phyloP scores from a whole-genome alignment of 2,797 vertebrate genomes.

The Sebastes trivittatus region DNA sequence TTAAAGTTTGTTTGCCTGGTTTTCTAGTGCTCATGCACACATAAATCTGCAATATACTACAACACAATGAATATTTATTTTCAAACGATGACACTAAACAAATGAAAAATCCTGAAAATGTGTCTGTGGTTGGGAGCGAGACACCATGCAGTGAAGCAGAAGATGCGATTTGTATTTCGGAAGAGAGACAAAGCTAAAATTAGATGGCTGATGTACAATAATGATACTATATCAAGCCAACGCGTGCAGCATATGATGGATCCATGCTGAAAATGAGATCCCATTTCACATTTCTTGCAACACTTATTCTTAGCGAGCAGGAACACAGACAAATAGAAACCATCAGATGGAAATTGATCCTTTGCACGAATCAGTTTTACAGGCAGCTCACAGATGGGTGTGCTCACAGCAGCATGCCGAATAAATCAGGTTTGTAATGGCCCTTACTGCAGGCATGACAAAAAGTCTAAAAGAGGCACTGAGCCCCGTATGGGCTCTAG shows the following conservation, averaged over 20 bases:
- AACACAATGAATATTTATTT: slow-evolving; percentile 23
- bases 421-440: slow-evolving; percentile 74
- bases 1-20: slow-evolving; percentile 30
- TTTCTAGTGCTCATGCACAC: slow-evolving; percentile 8
- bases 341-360: slow-evolving; percentile 71
- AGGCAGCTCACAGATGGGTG: slow-evolving; percentile 61
- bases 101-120: slow-evolving; percentile 27
- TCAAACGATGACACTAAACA: slow-evolving; percentile 23
- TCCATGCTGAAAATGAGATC: slow-evolving; percentile 63
- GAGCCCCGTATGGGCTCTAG: slow-evolving; percentile 36
- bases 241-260: slow-evolving; percentile 46
- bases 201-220: slow-evolving; percentile 46
- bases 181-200: slow-evolving; percentile 41
- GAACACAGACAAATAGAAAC: slow-evolving; percentile 67
- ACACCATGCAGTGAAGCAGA: slow-evolving; percentile 17
- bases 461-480: slow-evolving; percentile 40
- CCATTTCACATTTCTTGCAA: slow-evolving; percentile 63
- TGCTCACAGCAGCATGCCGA: slow-evolving; percentile 54
- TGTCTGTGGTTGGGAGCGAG: neutral
- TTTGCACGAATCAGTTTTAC: slow-evolving; percentile 68
- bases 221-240: slow-evolving; percentile 45
- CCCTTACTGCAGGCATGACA: slow-evolving; percentile 60
- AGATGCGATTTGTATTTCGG: slow-evolving; percentile 39
- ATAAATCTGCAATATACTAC: slow-evolving; percentile 19
- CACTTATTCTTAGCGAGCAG: slow-evolving; percentile 42